phyloP scores from a whole-genome alignment of 2,797 vertebrate genomes.

The Alfaro cultratus region DNA sequence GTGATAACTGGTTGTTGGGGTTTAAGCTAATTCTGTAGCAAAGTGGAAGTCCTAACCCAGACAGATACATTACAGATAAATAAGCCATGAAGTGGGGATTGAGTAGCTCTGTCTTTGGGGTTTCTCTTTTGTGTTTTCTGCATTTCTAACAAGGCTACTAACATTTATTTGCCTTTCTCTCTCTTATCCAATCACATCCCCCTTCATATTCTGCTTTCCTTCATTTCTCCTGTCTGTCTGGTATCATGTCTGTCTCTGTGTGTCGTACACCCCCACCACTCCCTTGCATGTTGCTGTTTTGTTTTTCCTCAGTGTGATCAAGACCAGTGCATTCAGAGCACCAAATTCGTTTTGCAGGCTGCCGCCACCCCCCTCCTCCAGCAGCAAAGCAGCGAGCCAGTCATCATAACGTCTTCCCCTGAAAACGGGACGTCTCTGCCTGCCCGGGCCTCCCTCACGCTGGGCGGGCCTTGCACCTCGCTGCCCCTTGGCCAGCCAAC shows the following conservation, averaged over 20 bases:
- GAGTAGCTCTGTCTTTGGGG: slow-evolving; percentile 34
- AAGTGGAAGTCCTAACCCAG: slow-evolving; percentile 49
- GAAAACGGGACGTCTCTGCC: slow-evolving; percentile 85
- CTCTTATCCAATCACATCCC: slow-evolving; percentile 38
- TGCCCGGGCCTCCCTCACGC: slow-evolving; percentile 82
- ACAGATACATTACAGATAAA: slow-evolving; percentile 47
- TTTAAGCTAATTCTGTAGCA: slow-evolving; percentile 41
- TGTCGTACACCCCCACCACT: slow-evolving; percentile 6
- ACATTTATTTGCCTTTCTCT: slow-evolving; percentile 53
- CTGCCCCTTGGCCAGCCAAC: slow-evolving; percentile 91
- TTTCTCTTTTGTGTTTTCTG: slow-evolving; percentile 43
- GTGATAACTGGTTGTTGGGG: slow-evolving; percentile 33
- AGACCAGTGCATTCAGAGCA: slow-evolving; percentile 99
- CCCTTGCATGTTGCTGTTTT: slow-evolving; percentile 17
- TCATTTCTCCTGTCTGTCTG: slow-evolving; percentile 16
- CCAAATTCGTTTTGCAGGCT: slow-evolving; percentile 99
- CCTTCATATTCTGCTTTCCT: slow-evolving; percentile 4
- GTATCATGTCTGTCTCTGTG: slow-evolving; percentile 15
- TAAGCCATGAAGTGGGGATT: slow-evolving; percentile 42
- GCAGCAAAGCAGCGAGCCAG: slow-evolving; percentile 90
- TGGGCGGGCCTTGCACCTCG: slow-evolving; percentile 86
- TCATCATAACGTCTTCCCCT: slow-evolving; percentile 78
- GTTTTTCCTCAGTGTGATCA: slow-evolving; percentile 90
- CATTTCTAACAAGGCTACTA: slow-evolving; percentile 63
- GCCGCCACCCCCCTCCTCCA: slow-evolving; percentile 92